Conservation (phyloP, 2,797 vertebrate genomes). For the Pterois miles region DNA sequence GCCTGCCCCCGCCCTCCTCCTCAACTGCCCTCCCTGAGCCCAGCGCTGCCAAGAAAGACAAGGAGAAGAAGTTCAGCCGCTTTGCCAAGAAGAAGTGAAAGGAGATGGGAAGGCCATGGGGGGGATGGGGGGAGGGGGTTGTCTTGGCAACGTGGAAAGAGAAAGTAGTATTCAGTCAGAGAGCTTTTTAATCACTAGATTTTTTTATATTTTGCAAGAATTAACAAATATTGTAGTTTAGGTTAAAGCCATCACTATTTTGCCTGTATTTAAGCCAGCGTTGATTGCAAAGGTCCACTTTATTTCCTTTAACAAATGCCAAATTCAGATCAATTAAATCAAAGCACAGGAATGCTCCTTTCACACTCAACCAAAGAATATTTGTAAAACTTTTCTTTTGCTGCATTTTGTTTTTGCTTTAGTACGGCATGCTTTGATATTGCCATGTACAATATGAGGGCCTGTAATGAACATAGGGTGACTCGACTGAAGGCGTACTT, state of each 20-base stretch:
- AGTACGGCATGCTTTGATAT: slow-evolving; percentile 65
- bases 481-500: slow-evolving; percentile 49
- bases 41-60: slow-evolving; percentile 89
- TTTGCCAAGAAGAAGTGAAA: slow-evolving; percentile 96
- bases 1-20: slow-evolving; percentile 86
- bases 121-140: slow-evolving; percentile 33
- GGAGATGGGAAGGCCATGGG: slow-evolving; percentile 23
- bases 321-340: slow-evolving; percentile 72
- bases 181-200: slow-evolving; percentile 68
- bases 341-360: slow-evolving; percentile 83
- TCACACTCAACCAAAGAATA: slow-evolving; percentile 85
- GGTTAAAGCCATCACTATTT: slow-evolving; percentile 66
- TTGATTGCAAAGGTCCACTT: slow-evolving; percentile 66
- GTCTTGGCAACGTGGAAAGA: slow-evolving; percentile 57
- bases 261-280: slow-evolving; percentile 81
- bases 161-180: slow-evolving; percentile 59
- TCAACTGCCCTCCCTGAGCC: slow-evolving; percentile 76
- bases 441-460: slow-evolving; percentile 49
- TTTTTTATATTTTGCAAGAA: slow-evolving; percentile 75
- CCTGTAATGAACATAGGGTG: slow-evolving; percentile 55
- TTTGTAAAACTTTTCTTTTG: slow-evolving; percentile 66
- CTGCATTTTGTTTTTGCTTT: slow-evolving; percentile 40
- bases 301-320: slow-evolving; percentile 53
- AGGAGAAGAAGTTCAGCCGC: slow-evolving; percentile 94
- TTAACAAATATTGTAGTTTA: slow-evolving; percentile 68